Evolutionary conservation across 2,797 vertebrate genomes (phyloP).

Genomic region (Clarias laeviceps): DNA sequence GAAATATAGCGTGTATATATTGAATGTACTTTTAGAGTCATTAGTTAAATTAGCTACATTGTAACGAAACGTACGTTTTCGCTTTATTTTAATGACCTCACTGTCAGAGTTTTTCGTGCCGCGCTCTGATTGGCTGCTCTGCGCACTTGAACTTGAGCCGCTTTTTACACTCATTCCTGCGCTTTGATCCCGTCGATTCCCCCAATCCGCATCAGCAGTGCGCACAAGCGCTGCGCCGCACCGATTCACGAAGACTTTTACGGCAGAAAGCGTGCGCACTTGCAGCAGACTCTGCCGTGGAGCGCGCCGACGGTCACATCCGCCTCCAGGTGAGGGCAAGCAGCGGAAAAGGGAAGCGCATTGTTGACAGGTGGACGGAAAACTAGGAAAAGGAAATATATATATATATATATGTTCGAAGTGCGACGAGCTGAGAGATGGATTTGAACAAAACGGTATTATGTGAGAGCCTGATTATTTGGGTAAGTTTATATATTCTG

Average conservation of each 20-base stretch:
- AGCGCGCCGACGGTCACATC: conserved; percentile 60
- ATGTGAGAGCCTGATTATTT: conserved; percentile 91
- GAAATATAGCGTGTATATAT: too few relatives aligned
- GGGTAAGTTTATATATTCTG: conserved; percentile 79
- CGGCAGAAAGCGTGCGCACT: conserved; percentile 52
- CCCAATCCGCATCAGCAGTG: conserved; percentile 24
- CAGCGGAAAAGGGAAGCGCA: conserved; percentile 69
- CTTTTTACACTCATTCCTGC: conserved; percentile 41
- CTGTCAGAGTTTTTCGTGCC: conserved; percentile 56
- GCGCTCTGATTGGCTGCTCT: conserved; percentile 67
- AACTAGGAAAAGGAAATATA: neutral
- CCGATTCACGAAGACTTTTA: conserved; percentile 67
- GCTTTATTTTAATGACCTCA: neutral
- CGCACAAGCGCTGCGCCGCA: conserved; percentile 39
- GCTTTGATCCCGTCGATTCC: conserved; percentile 48
- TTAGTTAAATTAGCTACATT: neutral
- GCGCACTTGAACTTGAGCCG: conserved; percentile 21
- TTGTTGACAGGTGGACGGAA: conserved; percentile 77
- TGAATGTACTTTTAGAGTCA: too few relatives aligned
- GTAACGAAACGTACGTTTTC: neutral
- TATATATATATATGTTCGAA: conserved; percentile 37
- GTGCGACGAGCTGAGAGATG: conserved; percentile 62
- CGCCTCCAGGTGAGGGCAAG: conserved; percentile 79
- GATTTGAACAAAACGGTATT: conserved; percentile 71
- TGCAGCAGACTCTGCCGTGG: accelerated